Percentiles rank a stretch among this genome's conserved stretches.
Evolutionary conservation across 2,113 vertebrate species (phyloP).

Genomic region (Heliornis fulica): DNA sequence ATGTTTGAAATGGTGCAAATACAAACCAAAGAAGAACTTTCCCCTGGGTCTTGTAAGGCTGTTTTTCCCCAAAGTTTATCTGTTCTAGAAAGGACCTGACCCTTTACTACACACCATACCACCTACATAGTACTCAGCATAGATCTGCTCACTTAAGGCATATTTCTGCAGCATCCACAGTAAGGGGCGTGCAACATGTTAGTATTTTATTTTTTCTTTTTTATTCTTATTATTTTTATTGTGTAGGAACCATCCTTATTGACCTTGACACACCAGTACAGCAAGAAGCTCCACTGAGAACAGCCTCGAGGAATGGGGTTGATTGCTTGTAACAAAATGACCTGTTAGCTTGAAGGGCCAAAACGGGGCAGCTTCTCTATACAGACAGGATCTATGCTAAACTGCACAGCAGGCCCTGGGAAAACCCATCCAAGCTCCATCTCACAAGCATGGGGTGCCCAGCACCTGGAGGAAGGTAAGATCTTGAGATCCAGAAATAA

Average conservation of each 20-base stretch:
- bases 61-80: neutral
- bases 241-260: neutral
- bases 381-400: neutral
- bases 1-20: neutral
- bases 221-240: neutral
- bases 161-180: neutral
- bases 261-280: neutral
- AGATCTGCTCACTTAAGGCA: neutral
- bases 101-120: neutral
- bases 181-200: neutral
- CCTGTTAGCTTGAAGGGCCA: neutral
- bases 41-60: neutral
- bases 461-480: neutral
- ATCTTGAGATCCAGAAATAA: neutral
- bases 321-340: neutral
- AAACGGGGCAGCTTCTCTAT: neutral
- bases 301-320: neutral
- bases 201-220: neutral
- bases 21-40: neutral
- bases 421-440: neutral
- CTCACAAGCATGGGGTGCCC: accelerated
- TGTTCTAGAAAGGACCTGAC: neutral
- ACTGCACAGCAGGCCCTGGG: neutral
- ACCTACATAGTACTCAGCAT: neutral
- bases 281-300: neutral